A percentile compares a stretch with the other conserved stretches of the same genome.
Conservation (phyloP, 1,140 invertebrate species). For the Ceratina calcarata region DNA sequence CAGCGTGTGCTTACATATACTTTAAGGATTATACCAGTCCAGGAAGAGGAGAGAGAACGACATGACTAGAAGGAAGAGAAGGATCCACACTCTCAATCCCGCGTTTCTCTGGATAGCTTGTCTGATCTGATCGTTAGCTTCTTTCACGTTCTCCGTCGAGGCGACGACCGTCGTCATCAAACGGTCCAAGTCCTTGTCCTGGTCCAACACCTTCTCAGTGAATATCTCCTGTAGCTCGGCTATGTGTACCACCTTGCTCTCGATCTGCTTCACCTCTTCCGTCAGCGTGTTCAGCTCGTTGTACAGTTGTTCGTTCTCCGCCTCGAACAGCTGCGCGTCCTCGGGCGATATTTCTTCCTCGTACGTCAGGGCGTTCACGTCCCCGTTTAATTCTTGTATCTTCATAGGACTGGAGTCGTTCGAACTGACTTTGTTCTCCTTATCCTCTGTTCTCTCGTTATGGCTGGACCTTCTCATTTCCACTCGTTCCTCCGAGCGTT, state of each 20-base stretch:
- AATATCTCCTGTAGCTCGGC: slow-evolving; percentile 98
- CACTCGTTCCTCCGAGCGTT: background rate
- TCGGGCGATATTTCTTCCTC: slow-evolving; percentile 88
- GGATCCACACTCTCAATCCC: slow-evolving; percentile 93
- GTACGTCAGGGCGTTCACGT: slow-evolving; percentile 72
- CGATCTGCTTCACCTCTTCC: slow-evolving; percentile 91
- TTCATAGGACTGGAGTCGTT: slow-evolving; percentile 70
- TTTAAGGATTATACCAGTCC: slow-evolving; percentile 98
- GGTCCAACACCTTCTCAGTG: slow-evolving; percentile 97
- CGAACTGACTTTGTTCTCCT: slow-evolving; percentile 52
- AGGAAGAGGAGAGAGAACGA: slow-evolving; percentile 97
- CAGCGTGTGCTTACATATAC: slow-evolving; percentile 24
- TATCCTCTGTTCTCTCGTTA: slow-evolving; percentile 70
- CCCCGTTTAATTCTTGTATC: slow-evolving; percentile 75
- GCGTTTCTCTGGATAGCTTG: slow-evolving; percentile 98
- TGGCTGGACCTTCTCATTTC: slow-evolving; percentile 59
- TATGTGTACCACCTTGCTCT: slow-evolving; percentile 97
- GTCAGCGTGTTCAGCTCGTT: slow-evolving; percentile 90
- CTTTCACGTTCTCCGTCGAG: slow-evolving; percentile 96
- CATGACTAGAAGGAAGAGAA: slow-evolving; percentile 97
- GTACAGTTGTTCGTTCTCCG: slow-evolving; percentile 90
- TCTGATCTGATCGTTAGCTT: slow-evolving; percentile 97
- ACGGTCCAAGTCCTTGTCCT: slow-evolving; percentile 95
- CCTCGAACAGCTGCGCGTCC: slow-evolving; percentile 94
- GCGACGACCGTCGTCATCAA: slow-evolving; percentile 93